Evolutionary conservation across 2,888 invertebrate genomes (phyloP).

Genomic region (Polyommatus iphigenia): DNA sequence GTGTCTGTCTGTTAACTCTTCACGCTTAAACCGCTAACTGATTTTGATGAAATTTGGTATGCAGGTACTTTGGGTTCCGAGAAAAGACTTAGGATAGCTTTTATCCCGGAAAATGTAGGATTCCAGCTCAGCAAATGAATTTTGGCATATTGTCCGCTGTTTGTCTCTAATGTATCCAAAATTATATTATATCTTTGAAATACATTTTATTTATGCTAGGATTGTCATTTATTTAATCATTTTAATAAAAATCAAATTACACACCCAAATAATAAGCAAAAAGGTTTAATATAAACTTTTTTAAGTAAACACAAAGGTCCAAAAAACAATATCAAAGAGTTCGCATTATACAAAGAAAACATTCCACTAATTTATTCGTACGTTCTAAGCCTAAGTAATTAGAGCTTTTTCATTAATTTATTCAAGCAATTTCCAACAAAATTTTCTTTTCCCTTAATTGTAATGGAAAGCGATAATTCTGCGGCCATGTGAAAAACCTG

Average conservation of each 20-base stretch:
- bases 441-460: conserved; percentile 36
- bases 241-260: background rate
- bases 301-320: background rate
- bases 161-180: no score
- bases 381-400: conserved; percentile 37
- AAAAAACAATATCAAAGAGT: background rate
- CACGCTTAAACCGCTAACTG: background rate
- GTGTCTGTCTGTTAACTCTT: background rate
- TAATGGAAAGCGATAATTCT: conserved; percentile 37
- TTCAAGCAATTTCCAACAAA: conserved; percentile 40
- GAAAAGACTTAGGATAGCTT: no score
- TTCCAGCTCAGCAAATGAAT: no score
- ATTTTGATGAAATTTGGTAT: no score
- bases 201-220: no score
- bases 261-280: background rate
- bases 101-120: no score
- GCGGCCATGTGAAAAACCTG: conserved; percentile 35
- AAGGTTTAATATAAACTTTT: background rate
- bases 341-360: conserved; percentile 15
- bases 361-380: conserved; percentile 37
- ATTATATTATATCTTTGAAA: no score
- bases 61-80: no score
- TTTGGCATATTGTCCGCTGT: no score
- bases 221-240: background rate
- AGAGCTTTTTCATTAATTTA: conserved; percentile 40